phyloP scores from a whole-genome alignment of 1,140 invertebrate genomes.

The Parapsyche elsis region DNA sequence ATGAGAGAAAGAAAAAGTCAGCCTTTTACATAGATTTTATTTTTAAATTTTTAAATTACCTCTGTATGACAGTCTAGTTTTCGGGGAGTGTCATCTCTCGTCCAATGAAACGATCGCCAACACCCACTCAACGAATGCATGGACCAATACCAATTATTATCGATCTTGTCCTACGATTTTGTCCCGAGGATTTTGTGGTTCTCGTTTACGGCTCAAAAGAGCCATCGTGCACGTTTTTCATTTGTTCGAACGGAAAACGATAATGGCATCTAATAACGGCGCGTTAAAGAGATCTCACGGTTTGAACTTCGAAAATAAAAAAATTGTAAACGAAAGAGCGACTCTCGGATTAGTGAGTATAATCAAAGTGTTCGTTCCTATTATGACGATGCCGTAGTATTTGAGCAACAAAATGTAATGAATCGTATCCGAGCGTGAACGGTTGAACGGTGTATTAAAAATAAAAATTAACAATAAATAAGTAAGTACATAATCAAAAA shows the following conservation, averaged over 20 bases:
- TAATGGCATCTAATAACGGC: constrained; percentile 20
- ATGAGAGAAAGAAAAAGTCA: no score
- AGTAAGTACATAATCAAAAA: background rate
- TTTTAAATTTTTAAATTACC: no score
- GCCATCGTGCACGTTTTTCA: constrained; percentile 36
- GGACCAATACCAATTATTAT: background rate
- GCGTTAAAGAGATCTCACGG: constrained; percentile 30
- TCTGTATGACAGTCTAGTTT: no score
- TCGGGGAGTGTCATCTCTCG: no score
- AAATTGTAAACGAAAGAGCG: background rate
- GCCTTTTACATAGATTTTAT: no score
- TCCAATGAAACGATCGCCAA: no score
- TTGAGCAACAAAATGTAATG: background rate
- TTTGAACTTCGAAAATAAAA: background rate
- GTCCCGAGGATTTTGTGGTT: background rate
- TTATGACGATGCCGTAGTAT: background rate
- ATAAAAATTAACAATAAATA: background rate
- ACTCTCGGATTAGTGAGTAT: background rate
- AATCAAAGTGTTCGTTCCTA: background rate
- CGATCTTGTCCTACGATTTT: background rate
- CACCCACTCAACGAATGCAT: no score
- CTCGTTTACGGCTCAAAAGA: constrained; percentile 12
- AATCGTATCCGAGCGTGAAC: constrained; percentile 27
- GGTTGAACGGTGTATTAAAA: background rate
- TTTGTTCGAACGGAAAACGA: constrained; percentile 35